Percentiles rank a stretch among this genome's conserved stretches.
Conservation (phyloP, 2,113 vertebrate species). For the Vimba vimba region DNA sequence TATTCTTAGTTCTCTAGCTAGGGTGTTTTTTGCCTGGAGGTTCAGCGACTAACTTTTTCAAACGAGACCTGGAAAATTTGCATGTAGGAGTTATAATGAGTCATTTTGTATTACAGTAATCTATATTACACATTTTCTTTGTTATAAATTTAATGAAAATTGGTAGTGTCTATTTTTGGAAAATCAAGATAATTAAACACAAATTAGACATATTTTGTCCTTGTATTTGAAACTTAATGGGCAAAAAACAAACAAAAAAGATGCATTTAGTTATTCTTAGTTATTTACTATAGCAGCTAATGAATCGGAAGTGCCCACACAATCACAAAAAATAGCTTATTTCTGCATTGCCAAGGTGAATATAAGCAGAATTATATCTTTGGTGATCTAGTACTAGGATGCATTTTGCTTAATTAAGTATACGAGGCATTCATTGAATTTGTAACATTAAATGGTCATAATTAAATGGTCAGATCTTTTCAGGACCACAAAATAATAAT, state of each 20-base stretch:
- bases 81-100: constrained; percentile 11
- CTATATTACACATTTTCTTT: background rate
- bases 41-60: background rate
- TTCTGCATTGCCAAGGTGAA: background rate
- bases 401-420: background rate
- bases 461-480: background rate
- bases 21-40: background rate
- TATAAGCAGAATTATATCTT: background rate
- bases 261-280: no score
- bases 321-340: no score
- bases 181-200: background rate
- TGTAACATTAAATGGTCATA: background rate
- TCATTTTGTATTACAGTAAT: constrained; percentile 1
- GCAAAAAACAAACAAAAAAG: no score
- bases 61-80: background rate
- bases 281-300: no score
- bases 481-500: background rate
- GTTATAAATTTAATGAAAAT: background rate
- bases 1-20: background rate
- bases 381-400: background rate
- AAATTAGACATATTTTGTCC: background rate
- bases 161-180: background rate
- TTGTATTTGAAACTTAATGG: background rate
- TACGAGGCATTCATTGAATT: background rate
- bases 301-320: no score